Conservation (phyloP, 2,113 vertebrate genomes). For the Oreochromis niloticus region DNA sequence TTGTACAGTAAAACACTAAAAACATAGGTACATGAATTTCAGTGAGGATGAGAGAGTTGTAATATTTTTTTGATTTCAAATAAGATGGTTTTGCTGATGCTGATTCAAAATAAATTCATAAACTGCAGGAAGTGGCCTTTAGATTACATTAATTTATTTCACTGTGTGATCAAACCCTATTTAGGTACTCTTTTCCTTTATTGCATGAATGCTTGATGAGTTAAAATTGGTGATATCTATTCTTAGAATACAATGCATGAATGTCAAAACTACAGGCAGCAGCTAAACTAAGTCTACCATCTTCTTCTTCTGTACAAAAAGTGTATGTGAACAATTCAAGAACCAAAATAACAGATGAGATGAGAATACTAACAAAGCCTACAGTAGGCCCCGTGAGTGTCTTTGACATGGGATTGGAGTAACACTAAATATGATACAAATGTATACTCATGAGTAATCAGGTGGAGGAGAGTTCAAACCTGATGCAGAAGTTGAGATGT, state of each 20-base stretch:
- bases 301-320: not conserved
- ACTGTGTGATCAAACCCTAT: not conserved
- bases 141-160: not conserved
- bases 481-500: conserved; percentile 9
- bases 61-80: not conserved
- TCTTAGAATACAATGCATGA: not conserved
- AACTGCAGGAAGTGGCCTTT: not conserved
- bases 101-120: not conserved
- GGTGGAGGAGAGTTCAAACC: not conserved
- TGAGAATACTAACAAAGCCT: not conserved
- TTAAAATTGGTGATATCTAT: not conserved
- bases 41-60: not conserved
- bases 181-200: not conserved
- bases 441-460: not conserved
- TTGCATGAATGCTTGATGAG: not conserved
- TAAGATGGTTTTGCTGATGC: not conserved
- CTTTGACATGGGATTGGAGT: not conserved
- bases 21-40: not conserved
- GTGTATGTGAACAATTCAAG: not conserved
- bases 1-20: not conserved
- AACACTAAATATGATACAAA: not conserved
- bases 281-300: not conserved
- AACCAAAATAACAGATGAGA: not conserved
- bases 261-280: not conserved
- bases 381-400: not conserved